Evolutionary conservation across 2,797 vertebrate species (phyloP), one percentile per base, ranked within the genome.

Genomic region (Carapus acus): DNA sequence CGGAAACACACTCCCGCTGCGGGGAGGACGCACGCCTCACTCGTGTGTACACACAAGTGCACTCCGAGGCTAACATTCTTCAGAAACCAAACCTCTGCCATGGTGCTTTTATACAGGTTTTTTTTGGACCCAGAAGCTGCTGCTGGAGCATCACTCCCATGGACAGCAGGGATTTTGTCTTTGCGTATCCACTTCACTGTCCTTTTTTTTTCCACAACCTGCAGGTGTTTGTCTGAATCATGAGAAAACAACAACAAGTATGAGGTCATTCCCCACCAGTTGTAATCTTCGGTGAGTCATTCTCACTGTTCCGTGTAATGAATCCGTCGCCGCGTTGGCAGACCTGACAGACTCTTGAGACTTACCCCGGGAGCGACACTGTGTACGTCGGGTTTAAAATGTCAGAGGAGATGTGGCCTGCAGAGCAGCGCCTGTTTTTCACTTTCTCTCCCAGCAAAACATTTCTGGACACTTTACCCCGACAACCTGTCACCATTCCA

Each of bases 171-270:
- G 58, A 0, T 27, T 27, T 27, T 72, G 65, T 71, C 73, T 75
- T 76, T 73, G 64, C 58, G 57, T 77, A 78, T 72, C 65, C 58
- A n/a, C 78, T 74, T 76, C 73, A 53, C 54, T 67, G 78, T 71
- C 65, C 68, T 73, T 75, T 57, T 52, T 18, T 17, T 69, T 66
- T 76, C 72, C n/a, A n/a, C n/a, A n/a, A n/a, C n/a, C 39, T 4
- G 34, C 22, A 18, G 53, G 52, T 49, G 18, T 12, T 16, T 5
- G 9, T 67, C 60, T 63, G 64, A 62, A 52, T 57, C 29, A 21
- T 37, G 42, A 24, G 55, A 52, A 60, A 67, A 75, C 41, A 72
- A 60, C 36, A 54, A 51, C n/a, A 44, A 58, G 57, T 20, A 42
- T 56, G 58, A 69, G 72, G 75, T 79, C 77, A 71, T 16, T 51